Evolutionary conservation across 2,113 vertebrate species (phyloP).

Genomic region (Crotalus helleri): DNA sequence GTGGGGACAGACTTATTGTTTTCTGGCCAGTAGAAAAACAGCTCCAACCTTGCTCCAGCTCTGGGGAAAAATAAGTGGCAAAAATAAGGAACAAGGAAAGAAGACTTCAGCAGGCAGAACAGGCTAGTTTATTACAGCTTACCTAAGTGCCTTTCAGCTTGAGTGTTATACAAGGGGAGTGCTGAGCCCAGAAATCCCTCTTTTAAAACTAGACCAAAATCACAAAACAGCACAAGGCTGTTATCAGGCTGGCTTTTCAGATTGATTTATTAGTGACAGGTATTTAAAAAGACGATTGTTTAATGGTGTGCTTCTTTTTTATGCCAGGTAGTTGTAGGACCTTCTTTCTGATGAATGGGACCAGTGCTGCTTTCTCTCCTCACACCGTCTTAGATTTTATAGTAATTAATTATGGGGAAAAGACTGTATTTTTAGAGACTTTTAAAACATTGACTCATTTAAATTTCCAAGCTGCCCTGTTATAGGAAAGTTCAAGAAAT

Average conservation of each 20-base stretch:
- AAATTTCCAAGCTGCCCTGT: not conserved
- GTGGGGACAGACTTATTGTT: not conserved
- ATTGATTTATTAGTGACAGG: not conserved
- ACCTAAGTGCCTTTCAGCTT: not conserved
- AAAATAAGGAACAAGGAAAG: not conserved
- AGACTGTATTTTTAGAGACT: not conserved
- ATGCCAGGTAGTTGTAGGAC: not conserved
- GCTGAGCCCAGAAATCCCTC: not conserved
- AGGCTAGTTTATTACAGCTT: not conserved
- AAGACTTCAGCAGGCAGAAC: not conserved
- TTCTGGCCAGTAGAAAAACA: not conserved
- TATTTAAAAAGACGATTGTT: not conserved
- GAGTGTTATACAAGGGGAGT: not conserved
- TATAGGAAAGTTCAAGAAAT: not conserved
- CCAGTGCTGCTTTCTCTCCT: not conserved
- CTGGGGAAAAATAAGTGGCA: not conserved
- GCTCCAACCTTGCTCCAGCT: not conserved
- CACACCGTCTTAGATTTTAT: not conserved
- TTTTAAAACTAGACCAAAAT: not conserved
- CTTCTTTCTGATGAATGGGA: not conserved
- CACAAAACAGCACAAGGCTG: not conserved
- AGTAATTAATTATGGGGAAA: not conserved
- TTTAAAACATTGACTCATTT: not conserved
- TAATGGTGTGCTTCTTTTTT: not conserved
- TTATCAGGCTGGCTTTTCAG: not conserved